Evolutionary conservation across 2,113 vertebrate genomes (phyloP).

Genomic region (Zapornia atra): DNA sequence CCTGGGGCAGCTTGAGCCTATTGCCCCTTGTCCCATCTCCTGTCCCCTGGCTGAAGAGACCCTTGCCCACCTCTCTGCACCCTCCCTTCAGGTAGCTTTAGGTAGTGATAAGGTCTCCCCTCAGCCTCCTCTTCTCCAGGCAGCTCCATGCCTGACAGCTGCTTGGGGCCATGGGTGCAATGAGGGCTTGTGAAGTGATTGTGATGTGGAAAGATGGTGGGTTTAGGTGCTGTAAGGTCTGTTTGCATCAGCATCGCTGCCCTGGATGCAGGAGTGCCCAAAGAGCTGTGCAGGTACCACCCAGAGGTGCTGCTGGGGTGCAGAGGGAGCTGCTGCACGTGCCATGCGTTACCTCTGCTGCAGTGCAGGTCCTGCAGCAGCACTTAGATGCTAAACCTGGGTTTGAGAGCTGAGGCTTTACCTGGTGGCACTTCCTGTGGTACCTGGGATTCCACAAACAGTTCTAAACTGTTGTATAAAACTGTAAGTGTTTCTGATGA

Average conservation of each 20-base stretch:
- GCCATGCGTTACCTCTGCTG: too few species aligned
- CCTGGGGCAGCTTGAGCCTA: too few species aligned
- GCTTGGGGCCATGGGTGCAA: fast-evolving
- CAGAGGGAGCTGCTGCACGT: background rate
- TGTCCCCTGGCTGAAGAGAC: too few species aligned
- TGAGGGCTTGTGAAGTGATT: background rate
- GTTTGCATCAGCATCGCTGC: too few species aligned
- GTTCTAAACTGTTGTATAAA: background rate
- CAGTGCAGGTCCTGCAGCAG: fast-evolving
- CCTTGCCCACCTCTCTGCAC: too few species aligned
- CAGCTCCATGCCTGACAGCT: background rate
- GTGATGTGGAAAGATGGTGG: background rate
- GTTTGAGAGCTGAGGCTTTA: background rate
- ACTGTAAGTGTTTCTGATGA: background rate
- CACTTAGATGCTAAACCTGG: background rate
- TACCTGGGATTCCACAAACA: background rate
- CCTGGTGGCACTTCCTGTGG: background rate
- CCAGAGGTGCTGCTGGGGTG: too few species aligned
- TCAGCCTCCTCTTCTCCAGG: too few species aligned
- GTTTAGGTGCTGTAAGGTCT: background rate
- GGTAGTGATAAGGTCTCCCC: too few species aligned
- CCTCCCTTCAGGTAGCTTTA: too few species aligned
- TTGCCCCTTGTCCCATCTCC: too few species aligned
- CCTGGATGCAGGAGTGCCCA: background rate
- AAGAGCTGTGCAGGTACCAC: background rate